Evolutionary conservation across 2,888 invertebrate genomes (phyloP).

Genomic region (Luperina nickerlii): DNA sequence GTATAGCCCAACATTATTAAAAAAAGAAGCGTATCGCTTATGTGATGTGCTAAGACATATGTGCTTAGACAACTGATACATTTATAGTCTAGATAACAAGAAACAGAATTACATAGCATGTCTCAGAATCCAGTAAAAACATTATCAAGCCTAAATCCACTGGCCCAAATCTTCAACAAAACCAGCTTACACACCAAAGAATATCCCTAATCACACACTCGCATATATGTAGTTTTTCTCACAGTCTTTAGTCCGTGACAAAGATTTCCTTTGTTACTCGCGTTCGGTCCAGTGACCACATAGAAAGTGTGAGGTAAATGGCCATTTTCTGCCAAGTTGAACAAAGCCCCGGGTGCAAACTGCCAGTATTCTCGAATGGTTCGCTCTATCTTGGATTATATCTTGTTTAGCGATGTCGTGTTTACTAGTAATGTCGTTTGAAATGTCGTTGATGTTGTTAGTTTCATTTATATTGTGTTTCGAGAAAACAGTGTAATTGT

Average conservation of each 20-base stretch:
- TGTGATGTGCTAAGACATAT: too few species aligned
- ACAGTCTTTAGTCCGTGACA: constrained; percentile 49
- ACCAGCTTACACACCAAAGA: constrained; percentile 27
- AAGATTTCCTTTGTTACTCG: constrained; percentile 58
- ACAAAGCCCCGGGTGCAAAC: constrained; percentile 65
- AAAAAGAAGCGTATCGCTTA: too few species aligned
- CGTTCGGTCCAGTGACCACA: constrained; percentile 50
- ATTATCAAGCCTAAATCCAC: constrained; percentile 22
- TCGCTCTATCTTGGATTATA: constrained; percentile 26
- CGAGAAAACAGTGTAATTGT: neutral
- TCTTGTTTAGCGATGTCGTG: constrained; percentile 43
- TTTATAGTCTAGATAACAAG: neutral
- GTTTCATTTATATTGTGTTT: neutral
- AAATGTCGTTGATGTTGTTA: constrained; percentile 1
- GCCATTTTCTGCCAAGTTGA: constrained; percentile 69
- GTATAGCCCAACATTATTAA: neutral
- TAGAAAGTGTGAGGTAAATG: constrained; percentile 65
- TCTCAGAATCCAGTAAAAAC: constrained; percentile 12
- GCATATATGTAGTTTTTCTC: constrained; percentile 52
- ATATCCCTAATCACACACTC: constrained; percentile 48
- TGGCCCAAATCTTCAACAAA: constrained; percentile 45
- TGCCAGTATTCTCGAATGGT: constrained; percentile 49
- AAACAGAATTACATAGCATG: neutral
- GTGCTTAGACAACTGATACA: neutral
- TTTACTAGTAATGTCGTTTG: constrained; percentile 10